Evolutionary conservation across 2,888 invertebrate genomes (phyloP).

Genomic region (Icerya purchasi): DNA sequence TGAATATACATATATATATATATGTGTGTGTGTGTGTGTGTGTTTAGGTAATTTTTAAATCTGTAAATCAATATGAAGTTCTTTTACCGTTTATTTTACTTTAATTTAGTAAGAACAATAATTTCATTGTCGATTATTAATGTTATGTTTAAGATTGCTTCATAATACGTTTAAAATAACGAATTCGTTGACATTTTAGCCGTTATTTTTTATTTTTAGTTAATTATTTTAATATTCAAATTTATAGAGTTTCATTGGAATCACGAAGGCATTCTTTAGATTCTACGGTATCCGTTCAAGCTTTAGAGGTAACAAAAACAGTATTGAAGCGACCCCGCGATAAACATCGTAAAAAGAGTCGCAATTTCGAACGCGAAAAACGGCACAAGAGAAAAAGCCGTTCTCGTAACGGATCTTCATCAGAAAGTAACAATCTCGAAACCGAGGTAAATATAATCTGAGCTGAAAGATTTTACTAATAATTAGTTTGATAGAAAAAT

Average conservation of each 20-base stretch:
- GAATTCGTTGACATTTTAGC: neutral
- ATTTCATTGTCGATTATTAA: neutral
- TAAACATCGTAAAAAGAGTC: conserved; percentile 30
- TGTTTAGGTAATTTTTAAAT: neutral
- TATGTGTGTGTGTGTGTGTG: neutral
- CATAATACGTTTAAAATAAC: neutral
- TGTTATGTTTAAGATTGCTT: neutral
- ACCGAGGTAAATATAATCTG: conserved; percentile 8
- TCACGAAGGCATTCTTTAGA: conserved; percentile 70
- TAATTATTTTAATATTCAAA: too few species aligned
- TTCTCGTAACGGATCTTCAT: neutral
- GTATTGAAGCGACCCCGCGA: conserved; percentile 24
- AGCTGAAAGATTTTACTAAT: too few species aligned
- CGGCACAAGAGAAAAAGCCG: neutral
- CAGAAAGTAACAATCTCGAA: conserved; percentile 1
- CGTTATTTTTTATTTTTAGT: neutral
- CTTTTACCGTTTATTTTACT: too few species aligned
- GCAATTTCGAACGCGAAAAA: neutral
- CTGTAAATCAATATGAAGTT: too few species aligned
- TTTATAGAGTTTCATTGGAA: conserved; percentile 50
- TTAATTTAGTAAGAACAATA: too few species aligned
- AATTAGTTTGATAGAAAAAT: too few species aligned
- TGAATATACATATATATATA: neutral
- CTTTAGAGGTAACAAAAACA: conserved; percentile 57
- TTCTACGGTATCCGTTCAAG: conserved; percentile 65